Evolutionary conservation across 2,113 vertebrate species (phyloP).

Genomic region (Macquaria ambigua): DNA sequence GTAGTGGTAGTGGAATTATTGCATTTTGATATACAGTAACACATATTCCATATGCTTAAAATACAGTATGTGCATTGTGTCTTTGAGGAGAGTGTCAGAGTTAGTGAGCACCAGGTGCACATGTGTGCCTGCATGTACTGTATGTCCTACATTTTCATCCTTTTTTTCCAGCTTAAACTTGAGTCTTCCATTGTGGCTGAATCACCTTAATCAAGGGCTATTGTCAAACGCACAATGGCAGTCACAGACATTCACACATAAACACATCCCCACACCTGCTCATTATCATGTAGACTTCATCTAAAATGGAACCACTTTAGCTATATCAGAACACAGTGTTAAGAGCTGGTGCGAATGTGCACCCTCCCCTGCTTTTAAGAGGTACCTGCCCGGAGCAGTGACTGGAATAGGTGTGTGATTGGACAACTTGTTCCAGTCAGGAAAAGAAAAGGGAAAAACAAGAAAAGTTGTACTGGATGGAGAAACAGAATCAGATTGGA

Average conservation of each 20-base stretch:
- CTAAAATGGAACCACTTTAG: slow-evolving; percentile 53
- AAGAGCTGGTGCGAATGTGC: slow-evolving; percentile 47
- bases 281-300: slow-evolving; percentile 70
- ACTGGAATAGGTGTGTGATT: slow-evolving; percentile 58
- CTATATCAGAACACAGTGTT: slow-evolving; percentile 60
- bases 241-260: slow-evolving; percentile 41
- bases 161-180: slow-evolving; percentile 24
- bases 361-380: slow-evolving; percentile 26
- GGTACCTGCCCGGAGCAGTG: slow-evolving; percentile 38
- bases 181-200: slow-evolving; percentile 31
- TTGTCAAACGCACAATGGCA: slow-evolving; percentile 69
- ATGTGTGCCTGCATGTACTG: not conserved
- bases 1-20: not conserved
- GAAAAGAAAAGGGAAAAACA: not conserved
- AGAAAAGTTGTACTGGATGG: not conserved
- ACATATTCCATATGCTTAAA: not conserved
- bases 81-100: not conserved
- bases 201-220: slow-evolving; percentile 68
- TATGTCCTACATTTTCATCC: slow-evolving; percentile 9
- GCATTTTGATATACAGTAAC: not conserved
- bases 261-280: slow-evolving; percentile 67
- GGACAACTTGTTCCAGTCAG: slow-evolving; percentile 41
- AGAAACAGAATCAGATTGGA: slow-evolving; percentile 4
- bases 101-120: not conserved
- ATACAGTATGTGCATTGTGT: not conserved